Base-by-base conservation (phyloP, 2,113 vertebrate species). In the Gavia stellata region DNA sequence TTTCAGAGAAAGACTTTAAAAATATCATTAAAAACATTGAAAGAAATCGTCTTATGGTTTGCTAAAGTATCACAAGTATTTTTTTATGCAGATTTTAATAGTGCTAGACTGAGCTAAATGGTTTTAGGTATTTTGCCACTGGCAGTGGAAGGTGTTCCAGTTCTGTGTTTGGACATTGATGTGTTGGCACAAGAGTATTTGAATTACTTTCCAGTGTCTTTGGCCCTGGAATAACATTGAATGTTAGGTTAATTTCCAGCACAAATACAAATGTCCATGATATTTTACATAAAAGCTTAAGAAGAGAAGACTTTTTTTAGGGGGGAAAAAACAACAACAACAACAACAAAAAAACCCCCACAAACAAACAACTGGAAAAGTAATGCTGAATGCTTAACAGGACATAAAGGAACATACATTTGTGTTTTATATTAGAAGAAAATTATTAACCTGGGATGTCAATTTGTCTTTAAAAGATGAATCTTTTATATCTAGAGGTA, bases 301-400 rank as follows among this genome's bases (percentile, higher is more conserved):
- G 21, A 67, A 21, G n/a, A 33, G n/a, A 70, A 70, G 19, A 67
- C 11, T 53, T 3, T 31, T 25, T 50, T 53, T 85, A 53, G 49
- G 28, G 36, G 34, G 12, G 7, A 16, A 13, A 65, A 29, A 9
- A 28, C 31, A 63, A 2, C 4, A 40, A 58, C 29, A 31, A n/a
- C n/a, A n/a, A n/a, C n/a, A n/a, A n/a, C n/a, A n/a, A n/a, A 33
- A 42, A 25, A 17, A 2, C 4, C 4, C 9, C 5, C 2, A 29
- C 16, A 16, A 26, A 14, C 14, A n/a, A 61, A 8, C n/a, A 42
- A 38, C 28, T 9, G 1, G 2, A 63, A 55, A 92, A 59, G 11
- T 44, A 89, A 25, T 45, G 21, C 38, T 70, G 71, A 56, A 33
- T 53, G 7, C 14, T 94, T n/a, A 81, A 50, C 14, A 71, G 33